Base-by-base conservation (phyloP, 2,113 vertebrate species). In the Dromiciops gliroides region DNA sequence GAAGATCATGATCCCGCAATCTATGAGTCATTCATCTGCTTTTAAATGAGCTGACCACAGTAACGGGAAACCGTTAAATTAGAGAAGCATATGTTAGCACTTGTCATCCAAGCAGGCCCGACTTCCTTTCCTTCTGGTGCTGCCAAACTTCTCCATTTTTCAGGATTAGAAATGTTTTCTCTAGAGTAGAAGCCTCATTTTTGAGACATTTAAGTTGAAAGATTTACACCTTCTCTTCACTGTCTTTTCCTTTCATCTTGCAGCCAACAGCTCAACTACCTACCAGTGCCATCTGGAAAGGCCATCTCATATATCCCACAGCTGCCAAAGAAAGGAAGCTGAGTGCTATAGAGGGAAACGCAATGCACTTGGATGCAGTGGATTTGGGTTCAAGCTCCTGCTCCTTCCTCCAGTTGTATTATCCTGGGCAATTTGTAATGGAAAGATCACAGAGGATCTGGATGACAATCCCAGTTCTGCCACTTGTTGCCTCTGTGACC, bases 21-120 rank as follows among this genome's bases (percentile, higher is more conserved):
- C 94, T 52, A 75, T 96, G 97, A 98, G 95, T 97, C 98, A 97
- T n/a, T 89, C 14, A n/a, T 95, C 95, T 95, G 96, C 97, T 97
- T 97, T 95, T 95, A 96, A 95, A 96, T 95, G 95, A 97, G 93
- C 92, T 95, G 31, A 97, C 51, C 94, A 94, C 94, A 94, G 96
- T 97, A 95, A 96, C 0, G 1, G 96, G 94, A 97, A 96, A 97
- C 96, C 2, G 8, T 94, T 95, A 95, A 96, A 95, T 97, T 93
- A 90, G 95, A 96, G 96, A 97, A 96, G 96, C 96, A 97, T 91
- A 94, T 94, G 97, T 91, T 94, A 90, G 94, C 4, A 52, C 92
- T 95, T 95, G 95, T 96, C 92, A 51, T 1, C 89, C 88, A 88
- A 94, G 52, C 91, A n/a, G n/a, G 96, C 93, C 93, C 95, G 26